Evolutionary conservation across 2,113 vertebrate species (phyloP).

Genomic region (Hyaena hyaena): DNA sequence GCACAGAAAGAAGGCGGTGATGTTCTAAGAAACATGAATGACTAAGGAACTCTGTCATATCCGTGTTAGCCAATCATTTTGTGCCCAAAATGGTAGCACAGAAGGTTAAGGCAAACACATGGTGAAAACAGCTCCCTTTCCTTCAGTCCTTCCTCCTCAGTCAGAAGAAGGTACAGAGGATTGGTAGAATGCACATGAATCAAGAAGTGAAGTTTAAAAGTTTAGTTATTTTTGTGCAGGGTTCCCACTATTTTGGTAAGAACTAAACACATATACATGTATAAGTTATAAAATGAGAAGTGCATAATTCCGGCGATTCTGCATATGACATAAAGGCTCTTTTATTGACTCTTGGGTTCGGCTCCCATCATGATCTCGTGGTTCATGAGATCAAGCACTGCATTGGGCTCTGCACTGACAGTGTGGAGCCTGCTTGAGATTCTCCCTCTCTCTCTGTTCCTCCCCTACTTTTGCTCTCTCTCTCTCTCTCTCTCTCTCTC

Average conservation of each 20-base stretch:
- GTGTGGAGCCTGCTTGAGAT: too few species aligned
- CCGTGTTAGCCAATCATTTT: too few species aligned
- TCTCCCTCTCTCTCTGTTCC: too few species aligned
- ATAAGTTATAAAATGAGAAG: neutral
- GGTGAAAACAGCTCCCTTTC: too few species aligned
- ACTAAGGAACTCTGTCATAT: neutral
- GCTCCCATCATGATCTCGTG: too few species aligned
- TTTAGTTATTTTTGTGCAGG: neutral
- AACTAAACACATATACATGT: neutral
- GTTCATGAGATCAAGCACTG: too few species aligned
- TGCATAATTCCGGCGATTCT: neutral
- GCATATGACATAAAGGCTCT: neutral
- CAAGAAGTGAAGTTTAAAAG: neutral
- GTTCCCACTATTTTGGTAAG: neutral
- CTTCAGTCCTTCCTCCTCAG: neutral
- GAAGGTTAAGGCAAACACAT: neutral
- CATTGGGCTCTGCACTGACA: too few species aligned
- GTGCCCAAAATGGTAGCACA: neutral
- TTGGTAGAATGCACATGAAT: neutral
- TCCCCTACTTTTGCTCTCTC: too few species aligned
- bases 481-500: too few species aligned
- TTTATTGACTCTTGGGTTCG: neutral
- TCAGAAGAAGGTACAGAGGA: neutral
- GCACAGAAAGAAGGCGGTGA: neutral
- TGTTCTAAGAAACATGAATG: neutral